Evolutionary conservation across 2,888 invertebrate species (phyloP).

Genomic region (Andrena praecox): DNA sequence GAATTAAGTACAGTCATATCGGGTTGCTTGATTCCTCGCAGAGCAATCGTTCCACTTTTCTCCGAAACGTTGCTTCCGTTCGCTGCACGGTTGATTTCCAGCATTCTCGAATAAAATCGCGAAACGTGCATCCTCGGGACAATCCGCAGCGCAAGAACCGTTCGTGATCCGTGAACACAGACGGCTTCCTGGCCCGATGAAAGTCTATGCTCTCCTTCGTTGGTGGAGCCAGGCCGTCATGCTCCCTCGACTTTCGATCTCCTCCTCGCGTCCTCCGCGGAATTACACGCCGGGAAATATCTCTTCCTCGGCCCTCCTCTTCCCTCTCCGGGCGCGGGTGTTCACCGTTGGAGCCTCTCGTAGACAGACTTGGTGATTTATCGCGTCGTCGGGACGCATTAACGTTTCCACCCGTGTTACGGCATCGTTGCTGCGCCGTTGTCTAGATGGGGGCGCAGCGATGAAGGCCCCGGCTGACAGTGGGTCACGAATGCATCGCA

Average conservation of each 20-base stretch:
- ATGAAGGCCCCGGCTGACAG: slow-evolving; percentile 37
- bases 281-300: slow-evolving; percentile 39
- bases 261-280: slow-evolving; percentile 28
- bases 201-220: slow-evolving; percentile 41
- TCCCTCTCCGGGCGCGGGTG: slow-evolving; percentile 41
- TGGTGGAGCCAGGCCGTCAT: slow-evolving; percentile 37
- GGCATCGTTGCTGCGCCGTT: slow-evolving; percentile 41
- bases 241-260: slow-evolving; percentile 54
- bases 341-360: slow-evolving; percentile 38
- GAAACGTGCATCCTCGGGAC: slow-evolving; percentile 9
- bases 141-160: slow-evolving; percentile 6
- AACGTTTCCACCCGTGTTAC: slow-evolving; percentile 69
- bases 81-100: not conserved
- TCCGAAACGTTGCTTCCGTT: not conserved
- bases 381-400: slow-evolving; percentile 70
- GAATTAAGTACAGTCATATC: not conserved
- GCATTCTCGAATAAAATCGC: slow-evolving; percentile 14
- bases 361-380: slow-evolving; percentile 67
- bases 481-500: slow-evolving; percentile 29
- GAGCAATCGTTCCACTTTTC: not conserved
- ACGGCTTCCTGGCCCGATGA: slow-evolving; percentile 46
- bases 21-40: not conserved
- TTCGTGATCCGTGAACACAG: slow-evolving; percentile 45
- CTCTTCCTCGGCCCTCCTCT: slow-evolving; percentile 44
- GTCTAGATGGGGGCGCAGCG: slow-evolving; percentile 34